Evolutionary conservation across 2,797 vertebrate species (phyloP).

Genomic region (Ctenosaura bakeri): DNA sequence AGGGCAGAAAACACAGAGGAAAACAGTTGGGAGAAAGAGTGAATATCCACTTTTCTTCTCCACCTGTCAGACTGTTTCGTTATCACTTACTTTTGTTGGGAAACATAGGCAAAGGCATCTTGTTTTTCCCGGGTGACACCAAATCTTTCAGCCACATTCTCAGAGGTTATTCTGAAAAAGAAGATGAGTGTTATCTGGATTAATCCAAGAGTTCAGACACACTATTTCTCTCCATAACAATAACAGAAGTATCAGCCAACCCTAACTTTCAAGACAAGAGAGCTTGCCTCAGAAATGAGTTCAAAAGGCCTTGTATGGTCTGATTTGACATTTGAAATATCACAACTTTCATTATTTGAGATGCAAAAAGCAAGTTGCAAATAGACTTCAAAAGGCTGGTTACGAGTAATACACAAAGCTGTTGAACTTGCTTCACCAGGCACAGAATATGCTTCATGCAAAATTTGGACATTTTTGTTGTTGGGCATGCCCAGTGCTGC

Average conservation of each 20-base stretch:
- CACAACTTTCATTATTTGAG: background rate
- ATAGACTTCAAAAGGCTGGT: background rate
- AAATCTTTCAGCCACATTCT: constrained; percentile 91
- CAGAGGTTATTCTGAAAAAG: constrained; percentile 85
- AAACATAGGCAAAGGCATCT: constrained; percentile 89
- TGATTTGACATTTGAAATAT: background rate
- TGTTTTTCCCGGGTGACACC: constrained; percentile 89
- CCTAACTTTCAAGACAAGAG: background rate
- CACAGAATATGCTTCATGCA: background rate
- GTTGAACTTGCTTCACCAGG: background rate
- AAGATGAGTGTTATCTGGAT: constrained; percentile 17
- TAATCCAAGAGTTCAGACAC: constrained; percentile 21
- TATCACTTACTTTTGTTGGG: constrained; percentile 88
- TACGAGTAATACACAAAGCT: background rate
- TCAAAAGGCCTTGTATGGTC: background rate
- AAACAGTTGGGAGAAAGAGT: too few species aligned
- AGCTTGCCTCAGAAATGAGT: background rate
- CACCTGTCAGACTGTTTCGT: too few species aligned
- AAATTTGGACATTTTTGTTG: background rate
- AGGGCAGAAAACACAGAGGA: too few species aligned
- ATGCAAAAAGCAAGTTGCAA: background rate
- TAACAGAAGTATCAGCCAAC: background rate
- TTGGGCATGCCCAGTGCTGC: background rate
- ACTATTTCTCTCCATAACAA: background rate
- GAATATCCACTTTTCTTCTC: too few species aligned